Base-by-base conservation (phyloP, 53 echinoderm and acorn worm species). In the Holothuria leucospilota region DNA sequence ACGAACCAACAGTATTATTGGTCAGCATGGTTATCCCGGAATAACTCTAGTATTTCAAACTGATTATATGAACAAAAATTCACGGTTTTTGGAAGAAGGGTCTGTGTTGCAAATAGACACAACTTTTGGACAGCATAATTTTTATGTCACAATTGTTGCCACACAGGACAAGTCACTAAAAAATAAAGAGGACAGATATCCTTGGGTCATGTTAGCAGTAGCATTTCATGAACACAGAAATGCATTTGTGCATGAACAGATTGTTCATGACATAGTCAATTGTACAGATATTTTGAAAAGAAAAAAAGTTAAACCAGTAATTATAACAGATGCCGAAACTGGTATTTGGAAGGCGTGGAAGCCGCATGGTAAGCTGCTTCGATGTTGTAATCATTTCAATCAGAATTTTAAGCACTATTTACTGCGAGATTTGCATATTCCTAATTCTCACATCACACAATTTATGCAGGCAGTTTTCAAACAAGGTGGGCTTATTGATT, bases 261-360 rank as follows among this genome's bases (percentile, higher is more conserved):
- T 86, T 60, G 86, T 86, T 30, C 86, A 86, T 39, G 86, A 86
- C 51, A 21, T 86, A 30, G 86, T 58, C 20, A 60, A 73, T 72
- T 73, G 59, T 13, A 86, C 73, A 59, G n/a, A 59, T 20, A 74
- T 78, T 63, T 51, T 87, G 21, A 87, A 87, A 63, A 62, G 63
- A 21, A 87, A 87, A 63, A 87, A 87, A 52, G 62, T 6, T 40
- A 87, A 77, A 49, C 63, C 78, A 15, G 62, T 78, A 18, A 42
- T 87, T 64, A 87, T 87, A 46, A 87, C 87, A 62, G 87, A 78
- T 25, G 87, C 77, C 21, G 87, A 87, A 58, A 78, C 78, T 10
- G 63, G 77, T 63, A 63, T 87, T 34, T 78, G 87, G 87, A 87
- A 67, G 63, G 77, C 87, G 40, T 87, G 87, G 87, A 78, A 87